Percentiles rank a stretch among this genome's conserved stretches.
These are phyloP conservation scores for Lethocerus indicus DNA, from an alignment of 1,140 invertebrate genomes.

Conservation along the genomic window DNA sequence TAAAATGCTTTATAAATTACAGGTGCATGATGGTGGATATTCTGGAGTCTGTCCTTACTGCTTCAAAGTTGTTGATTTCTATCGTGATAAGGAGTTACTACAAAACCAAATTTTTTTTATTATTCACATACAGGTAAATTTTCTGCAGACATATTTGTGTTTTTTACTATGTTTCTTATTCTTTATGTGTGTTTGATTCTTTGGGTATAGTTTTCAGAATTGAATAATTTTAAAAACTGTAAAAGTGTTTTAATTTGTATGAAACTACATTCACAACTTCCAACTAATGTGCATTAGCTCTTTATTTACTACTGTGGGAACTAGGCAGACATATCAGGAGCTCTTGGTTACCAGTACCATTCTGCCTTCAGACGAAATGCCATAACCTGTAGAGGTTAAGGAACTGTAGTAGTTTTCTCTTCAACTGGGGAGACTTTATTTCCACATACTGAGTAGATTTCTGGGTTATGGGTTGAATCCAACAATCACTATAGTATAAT, in stretches of 20 bases:
- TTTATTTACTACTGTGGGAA: too few relatives aligned
- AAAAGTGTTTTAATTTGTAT: not conserved
- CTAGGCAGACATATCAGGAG: too few relatives aligned
- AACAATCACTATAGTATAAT: too few relatives aligned
- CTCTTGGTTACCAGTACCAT: too few relatives aligned
- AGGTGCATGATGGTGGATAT: conserved; percentile 37
- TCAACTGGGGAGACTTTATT: too few relatives aligned
- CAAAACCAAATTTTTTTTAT: conserved; percentile 18
- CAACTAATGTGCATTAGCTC: not conserved
- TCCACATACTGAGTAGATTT: too few relatives aligned
- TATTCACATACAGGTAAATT: conserved; percentile 22
- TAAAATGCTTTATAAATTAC: too few relatives aligned
- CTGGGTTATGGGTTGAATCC: too few relatives aligned
- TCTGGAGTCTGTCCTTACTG: conserved; percentile 55
- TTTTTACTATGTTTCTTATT: not conserved
- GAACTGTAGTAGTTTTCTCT: too few relatives aligned
- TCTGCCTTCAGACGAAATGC: too few relatives aligned
- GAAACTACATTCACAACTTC: not conserved
- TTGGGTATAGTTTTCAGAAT: not conserved
- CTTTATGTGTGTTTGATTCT: not conserved
- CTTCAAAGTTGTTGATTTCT: conserved; percentile 34
- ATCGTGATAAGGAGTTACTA: conserved; percentile 12
- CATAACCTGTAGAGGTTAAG: too few relatives aligned
- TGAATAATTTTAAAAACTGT: not conserved
- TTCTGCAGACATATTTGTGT: conserved; percentile 12